Evolutionary conservation across 2,888 invertebrate genomes (phyloP).

Genomic region (Dryobotodes eremita): DNA sequence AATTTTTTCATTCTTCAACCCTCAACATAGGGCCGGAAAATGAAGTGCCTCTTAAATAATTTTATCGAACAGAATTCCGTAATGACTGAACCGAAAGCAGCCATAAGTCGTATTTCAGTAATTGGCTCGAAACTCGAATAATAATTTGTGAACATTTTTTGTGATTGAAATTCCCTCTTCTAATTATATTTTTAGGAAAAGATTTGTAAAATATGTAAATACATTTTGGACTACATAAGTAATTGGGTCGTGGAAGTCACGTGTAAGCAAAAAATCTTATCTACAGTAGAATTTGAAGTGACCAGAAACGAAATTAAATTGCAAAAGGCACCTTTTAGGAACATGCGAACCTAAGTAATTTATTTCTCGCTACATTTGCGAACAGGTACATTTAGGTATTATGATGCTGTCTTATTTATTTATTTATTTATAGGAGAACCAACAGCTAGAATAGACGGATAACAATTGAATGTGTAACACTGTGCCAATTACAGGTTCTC

Average conservation of each 20-base stretch:
- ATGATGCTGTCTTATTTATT: not conserved
- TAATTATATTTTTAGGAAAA: constrained; percentile 23
- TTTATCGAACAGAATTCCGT: constrained; percentile 37
- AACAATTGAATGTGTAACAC: too few species aligned
- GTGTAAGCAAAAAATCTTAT: not conserved
- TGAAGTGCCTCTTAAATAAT: constrained; percentile 33
- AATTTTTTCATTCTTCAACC: not conserved
- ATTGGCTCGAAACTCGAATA: constrained; percentile 48
- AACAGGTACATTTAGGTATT: not conserved
- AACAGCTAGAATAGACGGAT: too few species aligned
- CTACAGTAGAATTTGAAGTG: not conserved
- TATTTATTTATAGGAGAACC: too few species aligned
- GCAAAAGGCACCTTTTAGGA: not conserved
- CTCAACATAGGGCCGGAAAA: constrained; percentile 9
- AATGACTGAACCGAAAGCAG: constrained; percentile 33
- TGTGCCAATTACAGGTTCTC: too few species aligned
- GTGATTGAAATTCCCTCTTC: not conserved
- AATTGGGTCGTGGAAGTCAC: constrained; percentile 10
- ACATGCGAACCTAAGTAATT: not conserved
- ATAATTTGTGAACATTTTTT: constrained; percentile 22
- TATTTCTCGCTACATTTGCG: not conserved
- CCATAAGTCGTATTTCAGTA: constrained; percentile 32
- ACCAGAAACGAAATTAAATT: not conserved
- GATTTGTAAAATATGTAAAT: constrained; percentile 9
- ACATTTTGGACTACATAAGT: not conserved